Evolutionary conservation across 2,113 vertebrate genomes (phyloP).

Genomic region (Sylvia atricapilla): DNA sequence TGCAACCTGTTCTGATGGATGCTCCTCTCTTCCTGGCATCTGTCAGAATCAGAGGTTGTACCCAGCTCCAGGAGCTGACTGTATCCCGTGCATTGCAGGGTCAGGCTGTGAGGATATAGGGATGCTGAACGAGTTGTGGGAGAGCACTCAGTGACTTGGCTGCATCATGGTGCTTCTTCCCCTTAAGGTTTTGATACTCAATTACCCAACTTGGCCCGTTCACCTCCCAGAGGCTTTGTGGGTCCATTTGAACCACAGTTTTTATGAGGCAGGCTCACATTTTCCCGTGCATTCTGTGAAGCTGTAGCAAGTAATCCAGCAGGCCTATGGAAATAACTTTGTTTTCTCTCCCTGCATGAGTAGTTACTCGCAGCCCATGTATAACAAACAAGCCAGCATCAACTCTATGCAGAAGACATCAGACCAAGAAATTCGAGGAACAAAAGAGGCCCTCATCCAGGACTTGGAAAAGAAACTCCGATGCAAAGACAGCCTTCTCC

Average conservation of each 20-base stretch:
- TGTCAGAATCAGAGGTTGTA: neutral
- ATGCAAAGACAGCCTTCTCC: slow-evolving; percentile 86
- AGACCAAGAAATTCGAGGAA: slow-evolving; percentile 91
- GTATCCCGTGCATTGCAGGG: neutral
- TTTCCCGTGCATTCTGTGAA: neutral
- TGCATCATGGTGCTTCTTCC: neutral
- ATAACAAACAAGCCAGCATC: slow-evolving; percentile 77
- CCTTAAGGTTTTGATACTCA: neutral
- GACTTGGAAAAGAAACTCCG: slow-evolving; percentile 93
- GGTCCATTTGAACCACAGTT: neutral
- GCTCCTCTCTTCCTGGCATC: neutral
- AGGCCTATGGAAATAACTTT: neutral
- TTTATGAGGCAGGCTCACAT: neutral
- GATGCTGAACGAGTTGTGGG: neutral
- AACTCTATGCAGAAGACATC: slow-evolving; percentile 80
- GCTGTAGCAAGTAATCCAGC: neutral
- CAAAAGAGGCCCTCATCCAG: slow-evolving; percentile 95
- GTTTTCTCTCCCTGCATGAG: neutral
- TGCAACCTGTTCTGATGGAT: neutral
- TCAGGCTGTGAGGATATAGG: neutral
- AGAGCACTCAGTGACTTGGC: neutral
- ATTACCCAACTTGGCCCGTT: neutral
- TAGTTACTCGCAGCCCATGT: slow-evolving; percentile 83
- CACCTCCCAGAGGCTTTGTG: neutral
- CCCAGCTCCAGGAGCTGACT: neutral